Base-by-base conservation (phyloP, 2,113 vertebrate genomes). In the Bettongia penicillata region DNA sequence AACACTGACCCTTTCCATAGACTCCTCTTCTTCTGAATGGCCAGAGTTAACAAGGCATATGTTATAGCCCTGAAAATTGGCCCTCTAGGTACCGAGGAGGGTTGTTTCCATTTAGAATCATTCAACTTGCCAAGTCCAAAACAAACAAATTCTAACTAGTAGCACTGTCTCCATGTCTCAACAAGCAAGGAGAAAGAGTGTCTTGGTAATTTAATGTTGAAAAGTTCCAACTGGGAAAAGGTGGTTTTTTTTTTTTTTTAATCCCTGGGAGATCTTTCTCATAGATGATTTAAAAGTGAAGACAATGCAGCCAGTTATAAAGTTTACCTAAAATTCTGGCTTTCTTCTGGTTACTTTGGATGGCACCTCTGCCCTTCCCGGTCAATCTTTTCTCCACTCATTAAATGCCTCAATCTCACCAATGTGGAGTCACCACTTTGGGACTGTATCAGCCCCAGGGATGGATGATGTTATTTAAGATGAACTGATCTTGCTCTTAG, bases 211-310 rank as follows among this genome's bases (percentile, higher is more conserved):
- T 5, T 3, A 51, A 2, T 2, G 51, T 0, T 90, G 92, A 93
- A 53, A 51, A 51, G 48, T 55, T 77, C 50, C 49, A 28, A 55
- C 90, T 93, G 50, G 68, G 16, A 92, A 89, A 24, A 49, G 93
- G 89, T 51, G 5, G 48, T 48, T 48, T 8, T 24, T 25, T 61
- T 24, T 95, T 96, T 97, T 52, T 95, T 97, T 96, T 95, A 84
- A 43, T 84, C 68, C n/a, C 68, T 43, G 68, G 68, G n/a, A 43
- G n/a, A 84, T 57, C 94, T 95, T 95, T 93, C 95, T 94, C 95
- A 53, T 8, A 53, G 49, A 22, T 28, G 37, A 90, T 95, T 94
- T 94, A 93, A 90, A 96, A 94, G 93, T n/a, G 90, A 94, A 93
- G 92, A 92, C 93, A 91, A 26, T 84, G 91, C 19, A 90, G 91